Evolutionary conservation across 1,140 invertebrate species (phyloP).

Genomic region (Drosophila paulistorum): DNA sequence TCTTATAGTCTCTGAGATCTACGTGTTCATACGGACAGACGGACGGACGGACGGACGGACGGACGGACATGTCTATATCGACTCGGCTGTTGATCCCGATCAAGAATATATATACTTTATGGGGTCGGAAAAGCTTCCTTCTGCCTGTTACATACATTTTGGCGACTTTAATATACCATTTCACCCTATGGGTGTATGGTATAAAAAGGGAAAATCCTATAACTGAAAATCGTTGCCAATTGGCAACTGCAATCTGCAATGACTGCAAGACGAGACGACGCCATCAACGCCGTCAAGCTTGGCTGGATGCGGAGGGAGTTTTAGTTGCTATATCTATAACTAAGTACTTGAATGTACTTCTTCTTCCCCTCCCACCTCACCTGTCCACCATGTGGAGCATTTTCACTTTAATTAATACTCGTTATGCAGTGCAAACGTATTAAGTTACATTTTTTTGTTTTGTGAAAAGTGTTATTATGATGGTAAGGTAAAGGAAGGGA

Average conservation of each 20-base stretch:
- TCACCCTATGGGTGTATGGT: too few species aligned
- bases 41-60: too few species aligned
- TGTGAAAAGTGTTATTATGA: conserved; percentile 11
- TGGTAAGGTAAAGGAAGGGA: neutral
- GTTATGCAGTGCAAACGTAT: conserved; percentile 48
- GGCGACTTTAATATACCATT: too few species aligned
- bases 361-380: too few species aligned
- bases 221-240: neutral
- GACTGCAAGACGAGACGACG: neutral
- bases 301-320: neutral
- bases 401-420: conserved; percentile 57
- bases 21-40: too few species aligned
- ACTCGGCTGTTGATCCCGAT: too few species aligned
- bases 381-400: conserved; percentile 46
- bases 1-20: too few species aligned
- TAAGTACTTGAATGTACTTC: conserved; percentile 2
- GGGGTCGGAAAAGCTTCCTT: too few species aligned
- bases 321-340: conserved; percentile 7
- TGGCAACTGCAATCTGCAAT: neutral
- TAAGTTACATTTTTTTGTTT: conserved; percentile 13
- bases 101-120: too few species aligned
- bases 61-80: too few species aligned
- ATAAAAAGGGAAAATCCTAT: conserved; percentile 2
- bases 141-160: too few species aligned
- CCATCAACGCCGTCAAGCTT: conserved; percentile 14